Evolutionary conservation across 2,888 invertebrate species (phyloP), one percentile per base, ranked within the genome.

Genomic region (Ennomos quercinarius): DNA sequence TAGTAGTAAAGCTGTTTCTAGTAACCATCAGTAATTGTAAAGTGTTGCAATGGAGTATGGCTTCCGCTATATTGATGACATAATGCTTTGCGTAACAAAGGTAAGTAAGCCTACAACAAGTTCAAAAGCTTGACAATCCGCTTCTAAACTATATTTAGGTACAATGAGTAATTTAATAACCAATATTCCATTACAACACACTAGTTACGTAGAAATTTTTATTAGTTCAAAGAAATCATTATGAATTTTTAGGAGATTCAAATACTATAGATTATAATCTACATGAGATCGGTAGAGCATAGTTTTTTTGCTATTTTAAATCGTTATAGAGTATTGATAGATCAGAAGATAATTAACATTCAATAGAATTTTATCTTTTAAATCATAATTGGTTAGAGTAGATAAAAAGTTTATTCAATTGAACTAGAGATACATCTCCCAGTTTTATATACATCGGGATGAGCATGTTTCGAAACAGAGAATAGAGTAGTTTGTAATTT

Each of bases 1-100:
- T 10, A 8, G 27, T 2, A 43, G 8, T 10, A n/a, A 48, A 62
- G 59, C 52, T 67, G 73, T 76, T 83, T 84, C 80, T 79, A 80
- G 77, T 84, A 83, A 80, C 73, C 74, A 78, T 77, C 71, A 75
- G 72, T 76, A 75, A 67, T 74, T 81, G 82, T 81, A 72, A 86
- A 84, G 89, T 92, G 91, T 90, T 92, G 91, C 88, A 87, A 89
- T 93, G 92, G 91, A 89, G 86, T 89, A 91, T 91, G 87, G 89
- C 91, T 90, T 88, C 83, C 73, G 89, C 88, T 91, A 89, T 66
- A 58, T 81, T 74, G 79, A 83, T 62, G 72, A 84, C 65, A 74
- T 75, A 77, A 74, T 75, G 84, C 87, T 88, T 85, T 77, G 84
- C 85, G 66, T 70, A 68, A 71, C 61, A 63, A 75, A 84, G 88